A percentile compares a stretch with the other conserved stretches of the same genome.
Conservation (phyloP, 2,113 vertebrate species). For the Desmodus rotundus region DNA sequence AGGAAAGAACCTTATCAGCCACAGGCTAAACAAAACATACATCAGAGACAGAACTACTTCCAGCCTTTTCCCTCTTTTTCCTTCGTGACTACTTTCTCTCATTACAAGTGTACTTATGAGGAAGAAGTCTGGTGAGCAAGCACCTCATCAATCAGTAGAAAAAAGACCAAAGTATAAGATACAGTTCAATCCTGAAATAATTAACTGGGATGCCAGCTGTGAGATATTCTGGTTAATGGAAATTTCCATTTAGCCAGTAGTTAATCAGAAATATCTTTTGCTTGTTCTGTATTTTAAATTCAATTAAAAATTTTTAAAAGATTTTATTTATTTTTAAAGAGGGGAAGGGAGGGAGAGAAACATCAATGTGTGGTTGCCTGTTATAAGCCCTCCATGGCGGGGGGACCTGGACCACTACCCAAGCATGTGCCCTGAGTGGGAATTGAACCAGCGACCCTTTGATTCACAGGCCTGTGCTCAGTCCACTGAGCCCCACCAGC, state of each 20-base stretch:
- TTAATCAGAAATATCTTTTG: background rate
- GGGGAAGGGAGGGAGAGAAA: too few relatives aligned
- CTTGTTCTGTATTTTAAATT: constrained; percentile 2
- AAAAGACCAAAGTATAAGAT: background rate
- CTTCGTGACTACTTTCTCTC: background rate
- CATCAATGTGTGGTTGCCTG: too few relatives aligned
- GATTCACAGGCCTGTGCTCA: too few relatives aligned
- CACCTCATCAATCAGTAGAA: background rate
- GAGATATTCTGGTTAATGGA: background rate
- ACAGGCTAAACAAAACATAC: background rate
- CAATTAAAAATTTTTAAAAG: background rate
- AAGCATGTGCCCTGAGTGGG: too few relatives aligned
- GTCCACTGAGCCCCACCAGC: too few relatives aligned
- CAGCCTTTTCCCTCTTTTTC: background rate
- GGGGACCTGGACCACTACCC: too few relatives aligned
- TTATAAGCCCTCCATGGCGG: too few relatives aligned
- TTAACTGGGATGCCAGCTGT: background rate
- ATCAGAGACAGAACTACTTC: background rate
- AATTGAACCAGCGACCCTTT: too few relatives aligned
- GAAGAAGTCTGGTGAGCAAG: background rate
- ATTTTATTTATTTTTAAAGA: too few relatives aligned
- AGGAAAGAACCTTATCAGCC: background rate
- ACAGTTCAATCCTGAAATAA: background rate
- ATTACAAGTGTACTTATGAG: background rate
- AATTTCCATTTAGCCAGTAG: background rate